Conservation (phyloP, 2,797 vertebrate species). For the Ibycter americanus region DNA sequence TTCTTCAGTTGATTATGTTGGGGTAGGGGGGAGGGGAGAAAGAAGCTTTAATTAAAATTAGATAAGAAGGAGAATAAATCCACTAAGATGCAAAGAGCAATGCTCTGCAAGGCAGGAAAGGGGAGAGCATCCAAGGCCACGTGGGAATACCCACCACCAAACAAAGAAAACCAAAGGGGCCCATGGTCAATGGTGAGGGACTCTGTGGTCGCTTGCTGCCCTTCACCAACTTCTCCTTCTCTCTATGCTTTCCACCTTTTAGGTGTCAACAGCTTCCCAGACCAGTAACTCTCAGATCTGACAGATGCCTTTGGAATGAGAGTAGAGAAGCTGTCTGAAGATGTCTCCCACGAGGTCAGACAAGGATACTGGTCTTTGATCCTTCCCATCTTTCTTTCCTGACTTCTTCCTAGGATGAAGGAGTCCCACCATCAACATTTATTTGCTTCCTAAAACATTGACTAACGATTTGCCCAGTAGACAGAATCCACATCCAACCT, state of each 20-base stretch:
- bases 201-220: background rate
- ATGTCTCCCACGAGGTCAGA: background rate
- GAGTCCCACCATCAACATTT: background rate
- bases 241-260: background rate
- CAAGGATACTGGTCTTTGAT: background rate
- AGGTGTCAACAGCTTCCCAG: background rate
- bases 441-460: background rate
- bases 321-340: background rate
- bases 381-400: background rate
- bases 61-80: slow-evolving; percentile 31
- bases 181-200: background rate
- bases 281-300: background rate
- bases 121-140: background rate
- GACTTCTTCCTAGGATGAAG: background rate
- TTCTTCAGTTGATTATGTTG: slow-evolving; percentile 34
- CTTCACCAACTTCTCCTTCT: background rate
- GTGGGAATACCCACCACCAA: background rate
- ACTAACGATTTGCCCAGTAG: background rate
- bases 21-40: background rate
- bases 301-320: background rate
- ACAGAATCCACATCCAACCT: background rate
- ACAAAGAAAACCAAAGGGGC: background rate
- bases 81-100: background rate
- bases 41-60: slow-evolving; percentile 44
- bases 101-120: background rate